Evolutionary conservation across 2,797 vertebrate genomes (phyloP), one percentile per base, ranked within the genome.

Genomic region (Dermochelys coriacea): DNA sequence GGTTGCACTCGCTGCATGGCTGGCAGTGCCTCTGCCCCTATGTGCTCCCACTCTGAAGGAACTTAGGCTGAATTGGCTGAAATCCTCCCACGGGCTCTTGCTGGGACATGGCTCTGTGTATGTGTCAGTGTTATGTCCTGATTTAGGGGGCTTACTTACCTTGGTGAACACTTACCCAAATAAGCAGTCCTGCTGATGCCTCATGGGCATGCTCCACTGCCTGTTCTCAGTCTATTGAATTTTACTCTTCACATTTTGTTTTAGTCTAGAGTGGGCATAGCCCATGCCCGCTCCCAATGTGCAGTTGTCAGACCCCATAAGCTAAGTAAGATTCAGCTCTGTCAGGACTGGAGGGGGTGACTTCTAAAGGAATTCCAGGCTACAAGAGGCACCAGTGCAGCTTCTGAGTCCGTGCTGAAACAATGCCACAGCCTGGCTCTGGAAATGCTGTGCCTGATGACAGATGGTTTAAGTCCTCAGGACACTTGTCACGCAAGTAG

Each of bases 41-140:
- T 2, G 1, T 9, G 2, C 15, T n/a, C 1, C 2, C 14, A 12
- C 31, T 2, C 5, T 1, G 34, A 31, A 6, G 41, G 52, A 27
- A 9, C 23, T 8, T 21, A 91, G 75, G 11, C 1, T 21, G 5
- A 27, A 6, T 50, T 88, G n/a, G n/a, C 59, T 49, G 80, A 52
- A 85, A 21, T n/a, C 29, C 41, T 90, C 59, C 19, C 64, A 1
- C 10, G 3, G n/a, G n/a, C 74, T 77, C 27, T 29, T 49, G 74
- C 25, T 47, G 23, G 74, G 19, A 71, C 19, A 23, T 77, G 74
- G 12, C 27, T 41, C 21, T 45, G 1, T 29, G 27, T 47, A 16
- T 77, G 14, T 49, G 41, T 47, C 6, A 47, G 45, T 49, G 27
- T 49, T 49, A 12, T 8, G 27, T 29, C 14, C 8, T 54, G 91